These are phyloP conservation scores for Sesamia inferens DNA, from an alignment of 2,888 invertebrate species.

Conservation along the genomic window DNA sequence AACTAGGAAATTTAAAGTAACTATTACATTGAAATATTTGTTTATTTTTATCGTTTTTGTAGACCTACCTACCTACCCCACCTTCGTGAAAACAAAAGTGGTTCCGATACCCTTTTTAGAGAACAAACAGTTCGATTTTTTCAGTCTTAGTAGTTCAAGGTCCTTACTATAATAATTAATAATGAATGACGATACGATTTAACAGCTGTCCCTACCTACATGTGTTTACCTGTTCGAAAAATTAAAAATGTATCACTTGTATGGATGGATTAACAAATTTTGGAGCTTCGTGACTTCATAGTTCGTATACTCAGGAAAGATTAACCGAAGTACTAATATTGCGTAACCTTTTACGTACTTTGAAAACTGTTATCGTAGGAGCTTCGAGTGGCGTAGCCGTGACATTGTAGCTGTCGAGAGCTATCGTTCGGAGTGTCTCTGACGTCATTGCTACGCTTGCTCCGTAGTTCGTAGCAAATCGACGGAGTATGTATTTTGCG, in stretches of 20 bases:
- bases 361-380: neutral
- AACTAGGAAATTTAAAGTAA: neutral
- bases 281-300: too few species aligned
- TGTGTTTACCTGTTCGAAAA: too few species aligned
- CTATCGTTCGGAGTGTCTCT: neutral
- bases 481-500: neutral
- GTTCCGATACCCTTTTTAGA: neutral
- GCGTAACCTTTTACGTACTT: neutral
- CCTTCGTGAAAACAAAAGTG: neutral
- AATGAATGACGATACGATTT: too few species aligned
- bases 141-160: neutral
- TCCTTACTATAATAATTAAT: too few species aligned
- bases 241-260: too few species aligned
- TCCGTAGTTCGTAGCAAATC: constrained; percentile 4
- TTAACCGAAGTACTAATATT: neutral
- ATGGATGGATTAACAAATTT: too few species aligned
- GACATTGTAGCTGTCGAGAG: constrained; percentile 13
- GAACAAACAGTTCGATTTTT: neutral
- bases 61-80: too few species aligned
- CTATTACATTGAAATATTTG: neutral
- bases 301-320: neutral
- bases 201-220: too few species aligned
- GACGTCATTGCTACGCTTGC: constrained; percentile 19
- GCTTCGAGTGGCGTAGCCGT: constrained; percentile 9
- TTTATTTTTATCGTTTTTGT: neutral